Percentiles rank a stretch among this genome's conserved stretches.
phyloP scores from a whole-genome alignment of 2,888 invertebrate species.

The Tetanocera ferruginea region DNA sequence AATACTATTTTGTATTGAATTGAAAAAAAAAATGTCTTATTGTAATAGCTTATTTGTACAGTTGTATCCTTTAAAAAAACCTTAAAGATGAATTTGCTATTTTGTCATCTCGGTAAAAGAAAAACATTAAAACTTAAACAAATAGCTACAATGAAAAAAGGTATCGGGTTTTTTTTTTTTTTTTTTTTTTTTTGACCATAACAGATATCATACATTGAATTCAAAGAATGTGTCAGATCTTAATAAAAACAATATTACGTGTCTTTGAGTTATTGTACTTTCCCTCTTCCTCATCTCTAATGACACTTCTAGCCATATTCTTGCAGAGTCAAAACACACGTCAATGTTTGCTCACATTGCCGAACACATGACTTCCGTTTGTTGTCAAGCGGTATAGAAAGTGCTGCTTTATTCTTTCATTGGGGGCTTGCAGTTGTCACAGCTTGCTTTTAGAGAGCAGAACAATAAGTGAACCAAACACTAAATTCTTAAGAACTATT shows the following conservation, averaged over 20 bases:
- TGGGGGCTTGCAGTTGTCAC: constrained; percentile 3
- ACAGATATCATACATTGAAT: constrained; percentile 23
- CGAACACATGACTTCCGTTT: constrained; percentile 34
- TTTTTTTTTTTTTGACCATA: constrained; percentile 42
- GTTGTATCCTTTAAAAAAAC: constrained; percentile 50
- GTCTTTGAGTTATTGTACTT: neutral
- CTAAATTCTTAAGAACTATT: neutral
- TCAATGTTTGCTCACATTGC: constrained; percentile 51
- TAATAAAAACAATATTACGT: neutral
- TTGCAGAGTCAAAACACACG: constrained; percentile 62
- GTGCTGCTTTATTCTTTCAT: neutral
- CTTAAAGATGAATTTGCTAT: constrained; percentile 34
- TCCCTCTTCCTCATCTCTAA: neutral
- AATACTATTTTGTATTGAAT: constrained; percentile 7
- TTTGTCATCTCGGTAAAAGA: constrained; percentile 38
- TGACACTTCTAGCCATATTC: constrained; percentile 34
- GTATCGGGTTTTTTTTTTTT: neutral
- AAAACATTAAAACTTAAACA: neutral
- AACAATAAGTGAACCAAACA: neutral
- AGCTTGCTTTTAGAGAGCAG: neutral
- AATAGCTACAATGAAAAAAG: neutral
- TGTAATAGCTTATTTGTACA: constrained; percentile 58
- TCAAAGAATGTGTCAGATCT: neutral
- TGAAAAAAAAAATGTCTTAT: neutral
- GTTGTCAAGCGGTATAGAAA: constrained; percentile 19